Conservation (phyloP, 2,888 invertebrate species). For the Troglohyphantes excavatus region DNA sequence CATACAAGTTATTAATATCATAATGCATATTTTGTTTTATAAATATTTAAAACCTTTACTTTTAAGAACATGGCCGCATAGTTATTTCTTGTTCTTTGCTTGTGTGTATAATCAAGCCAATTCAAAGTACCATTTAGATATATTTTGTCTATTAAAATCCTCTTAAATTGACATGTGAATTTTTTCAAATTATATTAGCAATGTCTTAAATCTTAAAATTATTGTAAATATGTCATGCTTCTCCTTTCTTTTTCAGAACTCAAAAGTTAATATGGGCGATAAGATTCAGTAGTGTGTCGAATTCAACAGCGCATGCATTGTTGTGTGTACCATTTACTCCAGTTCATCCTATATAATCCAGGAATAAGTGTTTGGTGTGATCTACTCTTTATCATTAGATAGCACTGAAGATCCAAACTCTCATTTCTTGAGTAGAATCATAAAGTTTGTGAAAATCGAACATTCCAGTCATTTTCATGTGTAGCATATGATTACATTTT, state of each 20-base stretch:
- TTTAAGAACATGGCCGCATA: no score
- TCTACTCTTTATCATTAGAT: slow-evolving; percentile 18
- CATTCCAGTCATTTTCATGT: slow-evolving; percentile 73
- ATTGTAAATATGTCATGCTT: no score
- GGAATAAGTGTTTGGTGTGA: slow-evolving; percentile 34
- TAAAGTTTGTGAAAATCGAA: slow-evolving; percentile 4
- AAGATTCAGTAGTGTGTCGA: slow-evolving; percentile 81
- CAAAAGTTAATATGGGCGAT: slow-evolving; percentile 90
- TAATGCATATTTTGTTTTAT: no score
- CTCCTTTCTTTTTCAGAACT: slow-evolving; percentile 84
- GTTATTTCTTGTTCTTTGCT: no score
- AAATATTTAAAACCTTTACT: no score
- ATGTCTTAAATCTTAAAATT: no score
- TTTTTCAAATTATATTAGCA: no score
- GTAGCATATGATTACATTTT: slow-evolving; percentile 52
- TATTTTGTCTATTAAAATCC: no score
- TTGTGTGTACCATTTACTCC: slow-evolving; percentile 53
- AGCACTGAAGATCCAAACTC: background rate
- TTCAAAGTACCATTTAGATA: no score
- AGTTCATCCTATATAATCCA: slow-evolving; percentile 60
- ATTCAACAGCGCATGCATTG: background rate
- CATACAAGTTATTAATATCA: no score
- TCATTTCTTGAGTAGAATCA: slow-evolving; percentile 30
- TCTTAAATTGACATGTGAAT: no score
- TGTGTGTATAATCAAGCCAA: no score